Percentiles rank a stretch among this genome's conserved stretches.
These are phyloP conservation scores for Priocnemis perturbator DNA, from an alignment of 2,888 invertebrate species.

Conservation along the genomic window DNA sequence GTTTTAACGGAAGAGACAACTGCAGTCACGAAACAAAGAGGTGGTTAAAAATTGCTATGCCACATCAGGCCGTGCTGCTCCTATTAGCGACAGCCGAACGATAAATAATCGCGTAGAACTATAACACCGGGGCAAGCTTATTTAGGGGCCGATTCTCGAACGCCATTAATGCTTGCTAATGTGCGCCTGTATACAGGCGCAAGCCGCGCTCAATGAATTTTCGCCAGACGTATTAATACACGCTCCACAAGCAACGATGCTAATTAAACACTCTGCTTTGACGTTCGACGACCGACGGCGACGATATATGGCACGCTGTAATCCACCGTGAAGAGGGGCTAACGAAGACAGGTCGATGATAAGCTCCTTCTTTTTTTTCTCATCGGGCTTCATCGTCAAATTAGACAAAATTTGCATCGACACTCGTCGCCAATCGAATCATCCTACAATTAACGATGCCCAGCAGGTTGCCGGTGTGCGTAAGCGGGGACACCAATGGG, in stretches of 20 bases:
- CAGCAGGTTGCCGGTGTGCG: background rate
- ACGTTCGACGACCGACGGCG: background rate
- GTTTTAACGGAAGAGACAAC: no score
- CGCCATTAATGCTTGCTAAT: no score
- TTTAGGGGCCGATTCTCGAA: no score
- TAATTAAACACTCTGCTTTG: background rate
- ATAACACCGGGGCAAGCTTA: no score
- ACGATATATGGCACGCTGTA: no score
- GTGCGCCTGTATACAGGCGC: no score
- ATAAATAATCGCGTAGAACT: no score
- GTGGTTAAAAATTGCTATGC: no score
- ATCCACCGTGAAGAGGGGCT: no score
- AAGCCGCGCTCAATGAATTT: background rate
- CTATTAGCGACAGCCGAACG: no score
- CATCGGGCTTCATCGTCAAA: background rate
- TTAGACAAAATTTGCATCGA: constrained; percentile 20
- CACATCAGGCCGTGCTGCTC: no score
- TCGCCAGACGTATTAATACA: background rate
- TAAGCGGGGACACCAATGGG: background rate
- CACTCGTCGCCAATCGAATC: constrained; percentile 32
- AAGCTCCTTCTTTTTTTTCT: constrained; percentile 9
- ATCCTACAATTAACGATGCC: constrained; percentile 20
- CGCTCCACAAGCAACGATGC: background rate
- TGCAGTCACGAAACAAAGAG: no score
- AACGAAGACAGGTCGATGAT: background rate